These are phyloP conservation scores for Boleophthalmus pectinirostris DNA, from an alignment of 2,113 vertebrate genomes.

Conservation along the genomic window DNA sequence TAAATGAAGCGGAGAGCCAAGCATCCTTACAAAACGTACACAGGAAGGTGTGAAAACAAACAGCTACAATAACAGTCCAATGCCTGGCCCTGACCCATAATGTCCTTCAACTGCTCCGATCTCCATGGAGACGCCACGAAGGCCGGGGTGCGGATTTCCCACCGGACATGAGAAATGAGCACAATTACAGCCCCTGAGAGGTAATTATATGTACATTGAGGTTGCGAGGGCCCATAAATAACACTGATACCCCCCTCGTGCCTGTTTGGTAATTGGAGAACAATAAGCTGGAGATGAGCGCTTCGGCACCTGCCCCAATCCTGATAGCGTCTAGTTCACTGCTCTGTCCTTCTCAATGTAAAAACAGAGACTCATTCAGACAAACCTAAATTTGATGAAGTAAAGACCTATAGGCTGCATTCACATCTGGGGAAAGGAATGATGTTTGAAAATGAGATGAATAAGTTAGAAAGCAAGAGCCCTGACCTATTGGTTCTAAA, in stretches of 20 bases:
- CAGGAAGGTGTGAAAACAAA: neutral
- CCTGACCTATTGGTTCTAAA: neutral
- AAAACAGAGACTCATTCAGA: constrained; percentile 40
- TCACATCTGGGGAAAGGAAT: neutral
- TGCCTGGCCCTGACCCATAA: constrained; percentile 26
- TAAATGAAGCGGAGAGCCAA: neutral
- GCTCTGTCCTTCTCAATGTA: constrained; percentile 32
- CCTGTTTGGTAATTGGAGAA: constrained; percentile 65
- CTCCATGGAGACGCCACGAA: constrained; percentile 42
- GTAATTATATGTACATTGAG: constrained; percentile 63
- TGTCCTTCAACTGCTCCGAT: constrained; percentile 54
- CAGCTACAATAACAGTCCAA: constrained; percentile 10
- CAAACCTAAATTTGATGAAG: constrained; percentile 32
- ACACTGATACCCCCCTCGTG: constrained; percentile 40
- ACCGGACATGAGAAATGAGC: constrained; percentile 70
- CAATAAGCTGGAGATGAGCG: constrained; percentile 53
- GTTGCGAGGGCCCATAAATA: constrained; percentile 62
- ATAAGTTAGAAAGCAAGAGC: too few relatives aligned
- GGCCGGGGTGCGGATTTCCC: constrained; percentile 33
- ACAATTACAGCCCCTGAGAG: constrained; percentile 72
- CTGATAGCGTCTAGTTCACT: constrained; percentile 29
- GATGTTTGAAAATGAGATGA: too few relatives aligned
- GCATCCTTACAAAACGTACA: neutral
- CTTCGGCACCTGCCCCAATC: constrained; percentile 4
- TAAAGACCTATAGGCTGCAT: constrained; percentile 1